These are phyloP conservation scores for Meteorus colon DNA, from an alignment of 2,888 invertebrate species.

Conservation along the genomic window DNA sequence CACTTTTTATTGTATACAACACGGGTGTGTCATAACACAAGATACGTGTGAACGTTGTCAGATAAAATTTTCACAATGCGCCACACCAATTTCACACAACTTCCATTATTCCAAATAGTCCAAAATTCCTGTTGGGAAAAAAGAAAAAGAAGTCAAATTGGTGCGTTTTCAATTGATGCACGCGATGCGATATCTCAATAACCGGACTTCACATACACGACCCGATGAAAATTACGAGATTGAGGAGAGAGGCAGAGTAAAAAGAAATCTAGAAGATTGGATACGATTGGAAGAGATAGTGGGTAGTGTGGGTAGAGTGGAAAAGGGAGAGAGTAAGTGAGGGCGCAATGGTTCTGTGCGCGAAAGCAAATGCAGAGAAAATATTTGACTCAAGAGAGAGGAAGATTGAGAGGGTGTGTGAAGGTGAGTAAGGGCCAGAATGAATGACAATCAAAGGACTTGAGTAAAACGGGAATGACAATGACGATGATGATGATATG, in stretches of 20 bases:
- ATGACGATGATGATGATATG: constrained; percentile 15
- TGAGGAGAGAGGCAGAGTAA: no score
- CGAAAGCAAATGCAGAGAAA: neutral
- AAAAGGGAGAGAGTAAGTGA: neutral
- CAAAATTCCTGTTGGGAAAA: no score
- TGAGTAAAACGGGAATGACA: constrained; percentile 10
- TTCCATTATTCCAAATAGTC: neutral
- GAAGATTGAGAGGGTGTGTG: neutral
- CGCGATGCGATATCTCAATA: neutral
- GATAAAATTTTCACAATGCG: neutral
- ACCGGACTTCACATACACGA: neutral
- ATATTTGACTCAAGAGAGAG: neutral
- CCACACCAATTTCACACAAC: neutral
- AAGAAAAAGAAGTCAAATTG: neutral
- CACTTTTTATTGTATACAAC: neutral
- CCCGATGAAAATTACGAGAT: neutral
- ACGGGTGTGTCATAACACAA: neutral
- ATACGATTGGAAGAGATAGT: neutral
- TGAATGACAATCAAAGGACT: constrained; percentile 31
- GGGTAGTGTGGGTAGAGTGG: neutral
- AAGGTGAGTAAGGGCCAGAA: neutral
- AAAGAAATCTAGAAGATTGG: neutral
- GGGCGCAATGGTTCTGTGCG: neutral
- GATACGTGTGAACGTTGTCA: neutral
- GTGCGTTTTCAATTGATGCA: neutral